Evolutionary conservation across 2,888 invertebrate species (phyloP).

Genomic region (Synergus laeviventris): DNA sequence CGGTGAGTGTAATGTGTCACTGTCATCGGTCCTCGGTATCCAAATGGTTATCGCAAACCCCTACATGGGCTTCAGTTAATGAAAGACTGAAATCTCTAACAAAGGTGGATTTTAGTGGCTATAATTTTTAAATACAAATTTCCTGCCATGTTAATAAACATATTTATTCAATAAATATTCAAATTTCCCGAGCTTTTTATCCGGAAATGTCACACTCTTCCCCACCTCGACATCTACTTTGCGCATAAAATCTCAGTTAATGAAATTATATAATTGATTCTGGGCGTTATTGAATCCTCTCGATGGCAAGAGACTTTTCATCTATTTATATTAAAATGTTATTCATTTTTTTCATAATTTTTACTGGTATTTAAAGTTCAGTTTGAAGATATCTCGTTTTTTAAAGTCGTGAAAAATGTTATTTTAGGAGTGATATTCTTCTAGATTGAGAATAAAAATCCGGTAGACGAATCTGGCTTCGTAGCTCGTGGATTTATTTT

Average conservation of each 20-base stretch:
- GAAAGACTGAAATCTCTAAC: slow-evolving; percentile 58
- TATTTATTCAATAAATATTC: too few species aligned
- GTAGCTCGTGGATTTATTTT: slow-evolving; percentile 8
- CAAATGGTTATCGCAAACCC: slow-evolving; percentile 68
- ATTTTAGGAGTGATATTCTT: not conserved
- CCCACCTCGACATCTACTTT: not conserved
- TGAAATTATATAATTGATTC: not conserved
- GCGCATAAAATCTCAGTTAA: not conserved
- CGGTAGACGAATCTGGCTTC: not conserved
- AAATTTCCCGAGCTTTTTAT: not conserved
- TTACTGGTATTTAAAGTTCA: not conserved
- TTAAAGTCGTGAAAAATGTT: not conserved
- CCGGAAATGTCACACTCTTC: not conserved
- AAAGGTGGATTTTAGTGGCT: slow-evolving; percentile 41
- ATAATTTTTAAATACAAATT: not conserved
- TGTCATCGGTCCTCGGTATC: slow-evolving; percentile 69
- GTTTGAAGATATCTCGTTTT: not conserved
- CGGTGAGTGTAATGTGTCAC: slow-evolving; percentile 70
- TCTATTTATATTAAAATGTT: not conserved
- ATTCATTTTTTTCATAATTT: not conserved
- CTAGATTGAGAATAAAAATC: not conserved
- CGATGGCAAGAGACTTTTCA: not conserved
- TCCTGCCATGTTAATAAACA: not conserved
- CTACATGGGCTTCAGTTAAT: slow-evolving; percentile 58
- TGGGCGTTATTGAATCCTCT: not conserved